phyloP scores from a whole-genome alignment of 2,888 invertebrate species.

The Tortricodes alternella region DNA sequence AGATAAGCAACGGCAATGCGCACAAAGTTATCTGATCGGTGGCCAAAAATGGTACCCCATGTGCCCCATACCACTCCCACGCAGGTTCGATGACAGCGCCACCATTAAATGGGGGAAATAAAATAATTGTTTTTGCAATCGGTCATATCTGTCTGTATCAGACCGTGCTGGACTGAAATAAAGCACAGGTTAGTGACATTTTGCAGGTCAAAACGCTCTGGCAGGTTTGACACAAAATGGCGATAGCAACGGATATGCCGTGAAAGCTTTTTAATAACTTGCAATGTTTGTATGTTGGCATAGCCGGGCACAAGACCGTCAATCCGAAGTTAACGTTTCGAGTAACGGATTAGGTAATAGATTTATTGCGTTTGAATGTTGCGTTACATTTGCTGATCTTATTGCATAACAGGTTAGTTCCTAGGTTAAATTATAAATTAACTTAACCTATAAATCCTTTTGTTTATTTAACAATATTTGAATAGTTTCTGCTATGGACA shows the following conservation, averaged over 20 bases:
- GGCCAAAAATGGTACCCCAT: not conserved
- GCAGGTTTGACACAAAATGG: conserved; percentile 8
- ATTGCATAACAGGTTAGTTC: too few relatives aligned
- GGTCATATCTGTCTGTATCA: conserved; percentile 39
- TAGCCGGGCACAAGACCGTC: too few relatives aligned
- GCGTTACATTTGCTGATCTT: too few relatives aligned
- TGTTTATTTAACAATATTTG: too few relatives aligned
- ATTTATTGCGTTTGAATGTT: too few relatives aligned
- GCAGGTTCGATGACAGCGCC: conserved; percentile 34
- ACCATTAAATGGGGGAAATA: conserved; percentile 31
- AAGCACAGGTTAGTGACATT: conserved; percentile 24
- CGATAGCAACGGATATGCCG: not conserved
- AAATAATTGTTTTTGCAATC: conserved; percentile 38
- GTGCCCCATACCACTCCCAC: not conserved
- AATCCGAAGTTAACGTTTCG: too few relatives aligned
- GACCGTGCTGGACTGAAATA: conserved; percentile 21
- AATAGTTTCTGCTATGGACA: too few relatives aligned
- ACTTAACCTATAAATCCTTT: too few relatives aligned
- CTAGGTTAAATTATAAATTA: too few relatives aligned
- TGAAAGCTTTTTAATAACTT: too few relatives aligned
- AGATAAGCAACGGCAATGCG: conserved; percentile 3
- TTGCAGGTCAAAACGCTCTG: not conserved
- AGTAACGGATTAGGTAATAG: too few relatives aligned
- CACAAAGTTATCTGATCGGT: not conserved
- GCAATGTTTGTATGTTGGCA: too few relatives aligned